Conservation (phyloP, 2,888 invertebrate genomes). For the Halictus ligatus region DNA sequence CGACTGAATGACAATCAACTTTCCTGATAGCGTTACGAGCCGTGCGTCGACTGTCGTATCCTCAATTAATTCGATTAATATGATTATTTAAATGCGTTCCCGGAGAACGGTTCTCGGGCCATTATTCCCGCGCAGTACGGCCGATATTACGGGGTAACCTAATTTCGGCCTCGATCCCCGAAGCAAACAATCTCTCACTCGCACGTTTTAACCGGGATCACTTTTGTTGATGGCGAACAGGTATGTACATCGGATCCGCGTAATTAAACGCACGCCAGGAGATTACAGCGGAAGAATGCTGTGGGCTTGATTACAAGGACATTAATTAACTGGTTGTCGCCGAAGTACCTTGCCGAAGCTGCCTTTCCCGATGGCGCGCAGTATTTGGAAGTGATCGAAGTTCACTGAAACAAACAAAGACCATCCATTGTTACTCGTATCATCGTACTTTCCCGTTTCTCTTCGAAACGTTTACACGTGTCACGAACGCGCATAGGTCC, state of each 20-base stretch:
- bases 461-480: background rate
- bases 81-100: background rate
- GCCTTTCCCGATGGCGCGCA: constrained; percentile 94
- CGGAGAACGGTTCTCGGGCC: background rate
- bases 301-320: background rate
- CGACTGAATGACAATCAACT: background rate
- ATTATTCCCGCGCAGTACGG: background rate
- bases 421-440: background rate
- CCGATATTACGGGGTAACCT: background rate
- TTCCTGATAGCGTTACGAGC: background rate
- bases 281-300: background rate
- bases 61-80: constrained; percentile 14
- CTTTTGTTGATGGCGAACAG: background rate
- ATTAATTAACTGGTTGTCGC: constrained; percentile 66
- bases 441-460: background rate
- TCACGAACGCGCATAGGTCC: background rate
- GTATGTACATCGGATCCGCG: background rate
- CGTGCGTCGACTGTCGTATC: background rate
- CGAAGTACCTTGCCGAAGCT: constrained; percentile 93
- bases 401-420: constrained; percentile 87
- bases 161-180: background rate
- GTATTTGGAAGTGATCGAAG: constrained; percentile 94
- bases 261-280: background rate
- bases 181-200: background rate
- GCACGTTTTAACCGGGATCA: background rate